Conservation (phyloP, 1,140 invertebrate species). For the Hermetia illucens region DNA sequence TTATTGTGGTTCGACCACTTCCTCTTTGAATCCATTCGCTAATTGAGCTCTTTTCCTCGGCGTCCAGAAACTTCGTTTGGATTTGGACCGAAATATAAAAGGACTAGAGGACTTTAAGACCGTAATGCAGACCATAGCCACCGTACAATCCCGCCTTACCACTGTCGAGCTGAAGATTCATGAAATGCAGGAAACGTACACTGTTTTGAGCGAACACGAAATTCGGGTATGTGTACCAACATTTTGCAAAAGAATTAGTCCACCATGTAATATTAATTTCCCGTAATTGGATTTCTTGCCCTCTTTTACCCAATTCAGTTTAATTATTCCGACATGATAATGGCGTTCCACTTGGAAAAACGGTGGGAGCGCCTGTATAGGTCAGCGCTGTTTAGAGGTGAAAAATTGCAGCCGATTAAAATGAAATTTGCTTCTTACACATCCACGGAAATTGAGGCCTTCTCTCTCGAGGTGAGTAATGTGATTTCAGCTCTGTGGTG, state of each 20-base stretch:
- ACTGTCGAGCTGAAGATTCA: slow-evolving; percentile 59
- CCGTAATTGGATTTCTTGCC: slow-evolving; percentile 3
- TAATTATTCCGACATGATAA: slow-evolving; percentile 28
- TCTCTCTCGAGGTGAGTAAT: slow-evolving; percentile 39
- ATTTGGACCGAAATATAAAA: slow-evolving; percentile 54
- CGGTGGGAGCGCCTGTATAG: slow-evolving; percentile 54
- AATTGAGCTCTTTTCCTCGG: no score
- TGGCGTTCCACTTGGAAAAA: slow-evolving; percentile 43
- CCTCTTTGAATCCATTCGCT: slow-evolving; percentile 5
- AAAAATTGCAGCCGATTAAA: slow-evolving; percentile 54
- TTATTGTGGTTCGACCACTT: slow-evolving; percentile 2
- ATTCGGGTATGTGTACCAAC: slow-evolving; percentile 32
- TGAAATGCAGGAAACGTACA: slow-evolving; percentile 47
- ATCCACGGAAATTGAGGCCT: slow-evolving; percentile 52
- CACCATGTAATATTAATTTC: no score
- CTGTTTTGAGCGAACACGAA: slow-evolving; percentile 38
- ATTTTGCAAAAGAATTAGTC: no score
- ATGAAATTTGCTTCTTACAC: slow-evolving; percentile 68
- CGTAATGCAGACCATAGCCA: slow-evolving; percentile 65
- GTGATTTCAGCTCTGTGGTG: no score
- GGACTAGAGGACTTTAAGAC: slow-evolving; percentile 68
- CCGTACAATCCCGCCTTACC: slow-evolving; percentile 55
- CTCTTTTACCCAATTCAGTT: slow-evolving; percentile 14
- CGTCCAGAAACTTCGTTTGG: slow-evolving; percentile 36
- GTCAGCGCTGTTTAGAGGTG: slow-evolving; percentile 47